Conservation (phyloP, 2,888 invertebrate genomes). For the Melieria crassipennis region DNA sequence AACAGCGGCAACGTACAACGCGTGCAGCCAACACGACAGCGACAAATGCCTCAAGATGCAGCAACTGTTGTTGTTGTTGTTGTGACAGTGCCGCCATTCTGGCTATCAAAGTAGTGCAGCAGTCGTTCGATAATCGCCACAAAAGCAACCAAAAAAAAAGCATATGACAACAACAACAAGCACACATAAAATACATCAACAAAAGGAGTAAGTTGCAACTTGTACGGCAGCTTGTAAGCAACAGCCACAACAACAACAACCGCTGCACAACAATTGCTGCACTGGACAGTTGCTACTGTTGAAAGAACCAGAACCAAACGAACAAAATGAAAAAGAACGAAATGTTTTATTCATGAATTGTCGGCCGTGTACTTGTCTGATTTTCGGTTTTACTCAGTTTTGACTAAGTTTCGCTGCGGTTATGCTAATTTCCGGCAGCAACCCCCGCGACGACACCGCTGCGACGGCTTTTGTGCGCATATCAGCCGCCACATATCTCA, state of each 20-base stretch:
- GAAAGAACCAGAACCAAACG: too few relatives aligned
- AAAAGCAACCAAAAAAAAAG: not conserved
- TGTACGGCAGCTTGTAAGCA: conserved; percentile 35
- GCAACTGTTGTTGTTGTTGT: conserved; percentile 55
- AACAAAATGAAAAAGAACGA: conserved; percentile 22
- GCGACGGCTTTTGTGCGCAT: conserved; percentile 38
- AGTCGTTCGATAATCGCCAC: too few relatives aligned
- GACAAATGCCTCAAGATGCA: conserved; percentile 32
- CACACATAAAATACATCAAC: conserved; percentile 8
- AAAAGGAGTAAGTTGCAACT: conserved; percentile 28
- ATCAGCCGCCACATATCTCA: conserved; percentile 54
- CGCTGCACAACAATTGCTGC: conserved; percentile 14
- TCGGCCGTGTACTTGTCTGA: conserved; percentile 42
- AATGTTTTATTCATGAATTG: conserved; percentile 58
- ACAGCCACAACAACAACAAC: conserved; percentile 19
- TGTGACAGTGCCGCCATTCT: conserved; percentile 39
- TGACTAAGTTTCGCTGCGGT: not conserved
- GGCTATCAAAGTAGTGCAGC: conserved; percentile 25
- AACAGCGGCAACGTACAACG: not conserved
- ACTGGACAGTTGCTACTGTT: not conserved
- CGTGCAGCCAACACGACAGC: not conserved
- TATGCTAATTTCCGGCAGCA: too few relatives aligned
- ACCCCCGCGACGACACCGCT: too few relatives aligned
- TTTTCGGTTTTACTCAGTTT: conserved; percentile 37
- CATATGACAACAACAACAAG: conserved; percentile 22